Base-by-base conservation (phyloP, 1,140 invertebrate genomes). In the Hormaphis cornu region DNA sequence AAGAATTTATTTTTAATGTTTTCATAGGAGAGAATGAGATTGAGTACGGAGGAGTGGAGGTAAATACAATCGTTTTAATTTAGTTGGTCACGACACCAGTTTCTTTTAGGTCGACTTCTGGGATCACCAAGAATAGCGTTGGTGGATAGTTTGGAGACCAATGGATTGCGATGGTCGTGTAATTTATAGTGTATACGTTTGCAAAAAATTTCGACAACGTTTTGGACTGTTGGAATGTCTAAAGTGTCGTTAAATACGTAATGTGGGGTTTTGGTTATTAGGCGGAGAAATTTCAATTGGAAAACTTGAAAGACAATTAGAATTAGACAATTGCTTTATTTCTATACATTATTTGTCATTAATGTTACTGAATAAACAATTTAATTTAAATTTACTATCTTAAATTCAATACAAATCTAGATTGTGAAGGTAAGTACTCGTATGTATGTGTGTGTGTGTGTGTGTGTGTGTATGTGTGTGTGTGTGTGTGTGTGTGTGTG, bases 271-370 rank as follows among this genome's bases (percentile, higher is more conserved):
- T 42, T 42, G 14, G 40, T 33, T 28, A 66, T 66, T 20, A 9
- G 14, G 3, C 40, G 30, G 1, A 66, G 42, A 22, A 1, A 42
- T 66, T 50, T 66, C n/a, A 40, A 66, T 48, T 66, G 61, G 28
- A 66, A 66, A 12, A 33, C 22, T 73, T 76, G 61, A 10, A 75
- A n/a, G n/a, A n/a, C n/a, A n/a, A n/a, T n/a, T n/a, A n/a, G n/a
- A n/a, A n/a, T n/a, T n/a, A n/a, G n/a, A n/a, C n/a, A n/a, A n/a
- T n/a, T n/a, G n/a, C n/a, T n/a, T n/a, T n/a, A n/a, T n/a, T n/a
- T n/a, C n/a, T n/a, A n/a, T n/a, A n/a, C n/a, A n/a, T n/a, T n/a
- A n/a, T n/a, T n/a, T n/a, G n/a, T n/a, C n/a, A n/a, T n/a, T n/a
- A n/a, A n/a, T n/a, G n/a, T n/a, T n/a, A n/a, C n/a, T n/a, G n/a